These are phyloP conservation scores for Nasonia oneida DNA, from an alignment of 2,888 invertebrate genomes.

Conservation along the genomic window DNA sequence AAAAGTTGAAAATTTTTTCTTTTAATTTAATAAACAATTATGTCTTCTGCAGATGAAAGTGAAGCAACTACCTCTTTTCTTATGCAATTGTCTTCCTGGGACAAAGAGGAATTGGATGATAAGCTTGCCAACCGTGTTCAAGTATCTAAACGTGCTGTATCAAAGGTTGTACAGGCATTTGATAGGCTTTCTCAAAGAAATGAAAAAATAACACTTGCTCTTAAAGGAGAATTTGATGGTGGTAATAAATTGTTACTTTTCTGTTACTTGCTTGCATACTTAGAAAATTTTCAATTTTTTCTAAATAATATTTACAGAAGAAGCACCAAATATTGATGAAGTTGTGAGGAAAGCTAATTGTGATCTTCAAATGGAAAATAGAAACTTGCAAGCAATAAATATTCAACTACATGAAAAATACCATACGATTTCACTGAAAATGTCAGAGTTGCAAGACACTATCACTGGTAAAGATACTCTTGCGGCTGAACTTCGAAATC, in stretches of 20 bases:
- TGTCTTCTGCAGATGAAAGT: conserved; percentile 88
- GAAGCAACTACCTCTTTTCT: conserved; percentile 98
- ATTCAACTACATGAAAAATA: conserved; percentile 96
- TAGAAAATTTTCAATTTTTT: conserved; percentile 9
- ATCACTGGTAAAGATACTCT: conserved; percentile 95
- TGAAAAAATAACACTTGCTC: conserved; percentile 93
- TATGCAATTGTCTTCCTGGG: conserved; percentile 97
- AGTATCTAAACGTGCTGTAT: conserved; percentile 97
- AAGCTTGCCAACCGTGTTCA: conserved; percentile 97
- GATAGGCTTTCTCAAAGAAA: conserved; percentile 97
- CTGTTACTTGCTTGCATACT: background rate
- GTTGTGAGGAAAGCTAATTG: conserved; percentile 91
- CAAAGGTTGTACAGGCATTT: conserved; percentile 97
- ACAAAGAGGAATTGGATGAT: conserved; percentile 97
- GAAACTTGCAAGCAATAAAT: conserved; percentile 93
- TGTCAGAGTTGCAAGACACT: conserved; percentile 92
- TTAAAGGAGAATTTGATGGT: conserved; percentile 91
- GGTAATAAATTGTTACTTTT: conserved; percentile 75
- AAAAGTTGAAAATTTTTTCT: background rate
- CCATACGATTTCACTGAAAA: conserved; percentile 94
- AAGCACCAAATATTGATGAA: conserved; percentile 88
- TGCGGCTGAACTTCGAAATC: conserved; percentile 96
- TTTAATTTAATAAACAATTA: background rate
- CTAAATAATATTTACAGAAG: conserved; percentile 79
- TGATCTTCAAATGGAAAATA: conserved; percentile 94